A percentile compares a stretch with the other conserved stretches of the same genome.
phyloP scores from a whole-genome alignment of 2,113 vertebrate species.

The Stictonetta naevosa region DNA sequence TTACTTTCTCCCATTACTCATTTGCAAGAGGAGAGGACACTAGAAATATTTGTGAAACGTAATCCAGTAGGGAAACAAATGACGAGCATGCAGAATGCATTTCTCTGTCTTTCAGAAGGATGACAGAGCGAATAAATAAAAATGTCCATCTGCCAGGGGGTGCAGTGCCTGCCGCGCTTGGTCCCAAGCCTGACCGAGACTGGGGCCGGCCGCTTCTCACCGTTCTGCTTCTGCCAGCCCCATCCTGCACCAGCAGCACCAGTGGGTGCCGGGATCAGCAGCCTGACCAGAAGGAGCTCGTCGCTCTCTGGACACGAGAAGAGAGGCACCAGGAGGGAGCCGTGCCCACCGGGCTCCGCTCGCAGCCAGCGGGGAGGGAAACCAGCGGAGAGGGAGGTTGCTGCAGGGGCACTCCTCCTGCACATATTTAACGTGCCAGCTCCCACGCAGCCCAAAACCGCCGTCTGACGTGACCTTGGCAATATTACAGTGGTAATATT shows the following conservation, averaged over 20 bases:
- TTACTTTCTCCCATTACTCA: slow-evolving; percentile 81
- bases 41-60: slow-evolving; percentile 29
- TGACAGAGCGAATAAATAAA: slow-evolving; percentile 55
- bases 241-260: not conserved
- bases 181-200: not conserved
- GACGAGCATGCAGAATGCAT: not conserved
- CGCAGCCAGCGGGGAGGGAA: not conserved
- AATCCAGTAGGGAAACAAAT: slow-evolving; percentile 49
- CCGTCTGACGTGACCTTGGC: not conserved
- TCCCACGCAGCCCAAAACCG: not conserved
- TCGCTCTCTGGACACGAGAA: too few relatives aligned
- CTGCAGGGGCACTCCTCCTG: not conserved
- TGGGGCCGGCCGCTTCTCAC: not conserved
- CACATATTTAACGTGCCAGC: not conserved
- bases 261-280: too few relatives aligned
- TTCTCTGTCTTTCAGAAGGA: slow-evolving; percentile 52
- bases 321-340: rapidly evolving
- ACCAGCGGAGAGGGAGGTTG: not conserved
- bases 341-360: rapidly evolving
- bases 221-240: rapidly evolving
- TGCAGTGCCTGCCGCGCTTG: not conserved
- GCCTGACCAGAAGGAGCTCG: too few relatives aligned
- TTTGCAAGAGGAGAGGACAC: slow-evolving; percentile 62
- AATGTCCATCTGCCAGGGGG: not conserved
- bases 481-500: slow-evolving; percentile 8